These are phyloP conservation scores for Pachliopta kotzebuea DNA, from an alignment of 2,888 invertebrate species.

Conservation along the genomic window DNA sequence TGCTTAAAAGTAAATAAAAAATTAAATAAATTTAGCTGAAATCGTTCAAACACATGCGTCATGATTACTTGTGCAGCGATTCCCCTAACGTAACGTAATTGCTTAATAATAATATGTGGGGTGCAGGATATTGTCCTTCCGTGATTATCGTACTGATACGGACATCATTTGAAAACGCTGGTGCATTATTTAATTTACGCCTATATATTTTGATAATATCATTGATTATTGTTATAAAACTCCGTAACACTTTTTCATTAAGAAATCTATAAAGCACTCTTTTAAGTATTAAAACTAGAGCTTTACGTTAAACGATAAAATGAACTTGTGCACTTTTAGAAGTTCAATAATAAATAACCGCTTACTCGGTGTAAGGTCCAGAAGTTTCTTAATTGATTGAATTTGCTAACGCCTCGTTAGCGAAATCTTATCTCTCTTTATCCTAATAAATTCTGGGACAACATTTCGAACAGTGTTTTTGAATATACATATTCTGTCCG, in stretches of 20 bases:
- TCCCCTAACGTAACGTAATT: constrained; percentile 21
- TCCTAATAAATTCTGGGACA: constrained; percentile 7
- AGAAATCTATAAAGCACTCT: not conserved
- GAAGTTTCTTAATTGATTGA: constrained; percentile 46
- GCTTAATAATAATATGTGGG: constrained; percentile 52
- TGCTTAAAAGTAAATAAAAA: not conserved
- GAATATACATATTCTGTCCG: constrained; percentile 21
- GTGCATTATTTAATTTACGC: not conserved
- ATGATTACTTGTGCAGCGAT: not conserved
- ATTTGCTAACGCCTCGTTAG: constrained; percentile 41
- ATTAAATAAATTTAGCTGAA: not conserved
- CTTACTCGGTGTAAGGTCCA: constrained; percentile 55
- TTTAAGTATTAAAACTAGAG: no score
- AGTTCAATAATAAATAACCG: constrained; percentile 47
- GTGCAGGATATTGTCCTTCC: constrained; percentile 66
- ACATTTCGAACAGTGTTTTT: not conserved
- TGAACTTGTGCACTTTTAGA: constrained; percentile 38
- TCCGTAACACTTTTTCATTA: not conserved
- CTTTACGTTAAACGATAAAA: not conserved
- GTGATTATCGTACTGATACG: constrained; percentile 27
- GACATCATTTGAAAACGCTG: not conserved
- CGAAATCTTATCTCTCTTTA: constrained; percentile 41
- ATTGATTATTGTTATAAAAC: not conserved
- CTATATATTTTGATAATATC: not conserved
- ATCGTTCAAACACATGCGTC: not conserved